Evolutionary conservation across 1,140 invertebrate species (phyloP).

Genomic region (Aleiodes sp.): DNA sequence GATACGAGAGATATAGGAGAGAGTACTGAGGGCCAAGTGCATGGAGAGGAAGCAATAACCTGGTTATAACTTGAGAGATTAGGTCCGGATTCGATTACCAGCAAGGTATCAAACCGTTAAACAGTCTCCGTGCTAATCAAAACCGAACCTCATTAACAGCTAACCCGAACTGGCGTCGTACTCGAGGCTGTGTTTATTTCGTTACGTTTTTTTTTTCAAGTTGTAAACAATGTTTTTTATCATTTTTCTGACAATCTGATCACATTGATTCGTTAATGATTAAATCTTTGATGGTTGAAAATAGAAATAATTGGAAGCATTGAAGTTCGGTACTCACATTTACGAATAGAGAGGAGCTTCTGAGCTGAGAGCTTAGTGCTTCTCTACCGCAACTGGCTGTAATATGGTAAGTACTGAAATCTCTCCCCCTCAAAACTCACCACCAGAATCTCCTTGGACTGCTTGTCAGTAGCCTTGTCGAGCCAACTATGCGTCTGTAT

Average conservation of each 20-base stretch:
- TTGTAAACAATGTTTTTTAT: not conserved
- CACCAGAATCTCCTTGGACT: not conserved
- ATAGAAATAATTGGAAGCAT: too few species aligned
- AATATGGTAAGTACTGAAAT: conserved; percentile 19
- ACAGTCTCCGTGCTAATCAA: conserved; percentile 68
- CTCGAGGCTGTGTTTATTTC: conserved; percentile 47
- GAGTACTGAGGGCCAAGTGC: conserved; percentile 52
- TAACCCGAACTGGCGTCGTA: conserved; percentile 45
- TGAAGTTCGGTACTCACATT: too few species aligned
- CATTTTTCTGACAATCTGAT: not conserved
- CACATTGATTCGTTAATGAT: not conserved
- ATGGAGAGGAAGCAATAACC: conserved; percentile 66
- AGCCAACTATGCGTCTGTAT: not conserved
- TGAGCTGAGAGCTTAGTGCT: conserved; percentile 4
- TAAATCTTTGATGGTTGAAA: too few species aligned
- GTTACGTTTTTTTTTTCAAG: conserved; percentile 17
- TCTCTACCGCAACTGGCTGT: conserved; percentile 8
- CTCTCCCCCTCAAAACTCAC: not conserved
- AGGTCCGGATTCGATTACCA: conserved; percentile 68
- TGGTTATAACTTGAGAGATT: conserved; percentile 69
- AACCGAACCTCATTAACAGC: conserved; percentile 66
- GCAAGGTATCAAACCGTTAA: conserved; percentile 69
- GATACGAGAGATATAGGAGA: not conserved
- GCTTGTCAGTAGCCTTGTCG: not conserved
- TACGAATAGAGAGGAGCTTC: not conserved